These are phyloP conservation scores for Spicauda simplicius DNA, from an alignment of 2,888 invertebrate species.

Conservation along the genomic window DNA sequence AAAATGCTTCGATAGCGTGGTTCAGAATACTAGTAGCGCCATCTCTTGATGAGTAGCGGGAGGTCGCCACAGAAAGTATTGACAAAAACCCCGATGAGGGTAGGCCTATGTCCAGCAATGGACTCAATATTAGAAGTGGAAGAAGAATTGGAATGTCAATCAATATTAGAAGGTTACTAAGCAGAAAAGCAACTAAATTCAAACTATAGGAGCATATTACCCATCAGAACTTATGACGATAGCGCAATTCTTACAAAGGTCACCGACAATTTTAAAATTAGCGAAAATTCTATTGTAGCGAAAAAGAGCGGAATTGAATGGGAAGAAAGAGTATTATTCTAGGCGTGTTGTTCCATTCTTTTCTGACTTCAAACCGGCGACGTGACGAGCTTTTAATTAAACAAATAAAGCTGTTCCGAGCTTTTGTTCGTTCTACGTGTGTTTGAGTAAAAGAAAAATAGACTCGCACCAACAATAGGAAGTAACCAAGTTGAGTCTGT, in stretches of 20 bases:
- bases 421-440: slow-evolving; percentile 34
- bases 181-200: not conserved
- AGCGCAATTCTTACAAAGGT: not conserved
- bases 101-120: too few relatives aligned
- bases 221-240: not conserved
- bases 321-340: slow-evolving; percentile 6
- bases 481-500: slow-evolving; percentile 14
- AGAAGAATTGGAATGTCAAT: too few relatives aligned
- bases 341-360: slow-evolving; percentile 29
- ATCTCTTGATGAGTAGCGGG: too few relatives aligned
- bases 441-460: slow-evolving; percentile 35
- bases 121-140: too few relatives aligned
- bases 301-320: slow-evolving; percentile 2
- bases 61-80: too few relatives aligned
- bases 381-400: slow-evolving; percentile 36
- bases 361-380: slow-evolving; percentile 15
- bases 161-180: not conserved
- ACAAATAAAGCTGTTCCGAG: slow-evolving; percentile 35
- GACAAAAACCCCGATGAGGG: too few relatives aligned
- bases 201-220: not conserved
- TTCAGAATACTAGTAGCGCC: too few relatives aligned
- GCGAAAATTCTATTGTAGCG: slow-evolving; percentile 3
- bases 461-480: slow-evolving; percentile 22
- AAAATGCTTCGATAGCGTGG: too few relatives aligned
- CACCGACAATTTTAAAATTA: not conserved